Conservation (phyloP, 2,888 invertebrate genomes). For the Podabrus alpinus region DNA sequence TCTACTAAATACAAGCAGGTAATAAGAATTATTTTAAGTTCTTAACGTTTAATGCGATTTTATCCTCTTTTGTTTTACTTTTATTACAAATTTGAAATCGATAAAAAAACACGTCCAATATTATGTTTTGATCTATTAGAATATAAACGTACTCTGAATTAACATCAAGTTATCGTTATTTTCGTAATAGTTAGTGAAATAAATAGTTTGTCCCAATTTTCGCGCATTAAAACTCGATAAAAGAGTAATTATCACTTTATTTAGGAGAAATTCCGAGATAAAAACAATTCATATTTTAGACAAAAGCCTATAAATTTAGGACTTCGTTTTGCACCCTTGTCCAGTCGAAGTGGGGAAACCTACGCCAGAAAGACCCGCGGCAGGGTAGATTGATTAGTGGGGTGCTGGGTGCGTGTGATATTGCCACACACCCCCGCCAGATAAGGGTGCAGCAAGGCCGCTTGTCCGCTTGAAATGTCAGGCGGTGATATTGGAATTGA, state of each 20-base stretch:
- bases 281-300: constrained; percentile 24
- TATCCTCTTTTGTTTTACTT: background rate
- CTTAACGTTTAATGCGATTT: background rate
- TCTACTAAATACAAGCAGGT: constrained; percentile 8
- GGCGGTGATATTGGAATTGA: constrained; percentile 39
- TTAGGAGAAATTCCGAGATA: background rate
- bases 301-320: constrained; percentile 30
- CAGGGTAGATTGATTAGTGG: constrained; percentile 54
- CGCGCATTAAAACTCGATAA: background rate
- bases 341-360: constrained; percentile 34
- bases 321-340: constrained; percentile 35
- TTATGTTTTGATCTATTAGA: background rate
- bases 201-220: background rate
- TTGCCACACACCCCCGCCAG: constrained; percentile 46
- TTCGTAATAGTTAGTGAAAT: no score
- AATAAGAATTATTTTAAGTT: background rate
- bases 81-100: background rate
- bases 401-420: constrained; percentile 50
- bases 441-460: constrained; percentile 46
- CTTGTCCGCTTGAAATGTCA: constrained; percentile 42
- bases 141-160: background rate
- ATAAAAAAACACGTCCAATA: background rate
- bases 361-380: constrained; percentile 38
- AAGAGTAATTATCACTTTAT: background rate
- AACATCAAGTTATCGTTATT: no score